Base-by-base conservation (phyloP, 2,888 invertebrate genomes). In the Hartigia nigra region DNA sequence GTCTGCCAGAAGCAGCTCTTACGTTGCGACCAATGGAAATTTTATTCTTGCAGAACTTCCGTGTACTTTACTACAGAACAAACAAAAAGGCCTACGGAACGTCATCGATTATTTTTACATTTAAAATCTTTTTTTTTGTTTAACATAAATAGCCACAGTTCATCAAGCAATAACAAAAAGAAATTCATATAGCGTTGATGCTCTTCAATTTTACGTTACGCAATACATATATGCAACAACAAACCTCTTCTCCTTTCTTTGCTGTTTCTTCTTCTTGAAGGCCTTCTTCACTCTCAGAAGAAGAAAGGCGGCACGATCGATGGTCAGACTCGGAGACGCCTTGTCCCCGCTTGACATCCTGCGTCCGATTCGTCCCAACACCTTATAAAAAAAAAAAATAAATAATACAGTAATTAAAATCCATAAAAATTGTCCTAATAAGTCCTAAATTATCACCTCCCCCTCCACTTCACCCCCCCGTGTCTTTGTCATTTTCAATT, bases 271-370 rank as follows among this genome's bases (percentile, higher is more conserved):
- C 93, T 96, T 97, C 92, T 96, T 97, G 92, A 98, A 97, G 70
- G 97, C 97, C 89, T 96, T 95, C 90, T 97, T 97, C 80, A 98
- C 97, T 85, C 97, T 94, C 85, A 98, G 93, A 85, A 98, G 94
- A 69, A 98, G 93, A 91, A 98, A 97, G 78, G 97, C 97, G 76
- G 97, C 97, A 84, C 97, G 94, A 93, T 97, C 97, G 91, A 98
- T 97, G 87, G 97, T 96, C 85, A 97, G 93, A 79, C 95, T 93
- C 82, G 95, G 94, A 86, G 95, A 94, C 85, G 93, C 92, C 87
- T 91, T 91, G 83, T 90, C 90, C 85, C 88, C 89, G 86, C 88
- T 91, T 86, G 90, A 90, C 91, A 90, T 91, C 82, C 87, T 90
- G 87, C 87, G 87, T 84, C 86, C 86, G 78, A 88, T 85, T 86